Evolutionary conservation across 2,797 vertebrate genomes (phyloP).

Genomic region (Enteromius trimaculatus): DNA sequence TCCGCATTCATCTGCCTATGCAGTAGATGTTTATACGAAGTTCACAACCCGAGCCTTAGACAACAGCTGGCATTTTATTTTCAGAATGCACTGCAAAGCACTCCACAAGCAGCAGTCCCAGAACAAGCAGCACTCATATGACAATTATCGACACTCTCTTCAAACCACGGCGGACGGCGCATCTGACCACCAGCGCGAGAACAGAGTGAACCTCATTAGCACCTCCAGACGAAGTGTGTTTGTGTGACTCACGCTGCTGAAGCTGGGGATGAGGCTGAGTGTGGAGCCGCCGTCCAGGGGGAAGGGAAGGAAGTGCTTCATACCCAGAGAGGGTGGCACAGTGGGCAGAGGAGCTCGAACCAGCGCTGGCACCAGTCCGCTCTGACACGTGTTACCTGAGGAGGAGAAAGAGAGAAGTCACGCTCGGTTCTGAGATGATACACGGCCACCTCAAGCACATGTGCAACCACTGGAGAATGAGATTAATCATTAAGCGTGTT

Average conservation of each 20-base stretch:
- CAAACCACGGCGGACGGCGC: neutral
- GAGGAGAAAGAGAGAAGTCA: neutral
- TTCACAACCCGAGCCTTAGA: neutral
- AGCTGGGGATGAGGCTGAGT: slow-evolving; percentile 91
- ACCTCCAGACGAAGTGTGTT: slow-evolving; percentile 15
- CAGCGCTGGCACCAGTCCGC: slow-evolving; percentile 90
- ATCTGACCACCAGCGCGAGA: neutral
- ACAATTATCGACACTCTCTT: slow-evolving; percentile 38
- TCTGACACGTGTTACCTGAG: slow-evolving; percentile 93
- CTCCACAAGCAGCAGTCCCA: neutral
- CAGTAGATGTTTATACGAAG: neutral
- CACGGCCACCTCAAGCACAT: neutral
- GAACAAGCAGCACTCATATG: slow-evolving; percentile 8
- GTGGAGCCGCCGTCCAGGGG: slow-evolving; percentile 85
- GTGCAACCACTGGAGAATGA: neutral
- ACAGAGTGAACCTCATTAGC: slow-evolving; percentile 37
- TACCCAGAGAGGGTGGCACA: slow-evolving; percentile 86
- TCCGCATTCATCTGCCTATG: neutral
- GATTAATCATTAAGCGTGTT: slow-evolving; percentile 1
- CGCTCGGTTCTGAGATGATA: neutral
- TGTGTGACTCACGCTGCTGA: slow-evolving; percentile 87
- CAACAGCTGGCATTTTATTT: slow-evolving; percentile 4
- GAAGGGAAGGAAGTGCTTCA: slow-evolving; percentile 94
- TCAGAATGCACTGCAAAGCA: neutral
- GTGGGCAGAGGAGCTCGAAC: slow-evolving; percentile 86